These are phyloP conservation scores for Melanotaenia pygmaea DNA, from an alignment of 2,797 vertebrate species.

Conservation along the genomic window DNA sequence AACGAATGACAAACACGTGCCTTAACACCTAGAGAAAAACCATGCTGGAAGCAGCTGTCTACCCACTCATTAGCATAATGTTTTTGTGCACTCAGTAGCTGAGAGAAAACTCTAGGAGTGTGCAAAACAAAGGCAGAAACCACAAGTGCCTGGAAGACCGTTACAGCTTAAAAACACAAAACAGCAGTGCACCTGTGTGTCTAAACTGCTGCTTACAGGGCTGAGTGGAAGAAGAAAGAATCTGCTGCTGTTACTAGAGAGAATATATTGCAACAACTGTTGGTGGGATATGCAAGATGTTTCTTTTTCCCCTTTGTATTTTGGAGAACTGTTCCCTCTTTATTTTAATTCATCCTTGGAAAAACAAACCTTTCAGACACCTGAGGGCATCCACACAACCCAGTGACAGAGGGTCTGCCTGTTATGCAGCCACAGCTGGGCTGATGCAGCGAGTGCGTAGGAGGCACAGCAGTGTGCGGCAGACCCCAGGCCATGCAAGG, in stretches of 20 bases:
- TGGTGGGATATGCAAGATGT: conserved; percentile 54
- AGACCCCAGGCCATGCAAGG: conserved; percentile 72
- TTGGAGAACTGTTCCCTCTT: conserved; percentile 34
- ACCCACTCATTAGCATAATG: conserved; percentile 79
- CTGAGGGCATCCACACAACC: conserved; percentile 59
- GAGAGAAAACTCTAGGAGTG: conserved; percentile 69
- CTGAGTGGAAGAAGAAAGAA: conserved; percentile 62
- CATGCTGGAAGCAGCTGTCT: conserved; percentile 79
- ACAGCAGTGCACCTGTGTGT: conserved; percentile 82
- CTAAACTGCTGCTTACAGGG: conserved; percentile 71
- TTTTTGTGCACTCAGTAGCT: conserved; percentile 74
- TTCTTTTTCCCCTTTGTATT: conserved; percentile 20
- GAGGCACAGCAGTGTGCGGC: conserved; percentile 63
- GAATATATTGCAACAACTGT: conserved; percentile 63
- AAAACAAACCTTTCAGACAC: conserved; percentile 63
- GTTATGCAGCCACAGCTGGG: conserved; percentile 59
- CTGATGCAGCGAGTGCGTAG: conserved; percentile 54
- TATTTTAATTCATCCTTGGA: conserved; percentile 50
- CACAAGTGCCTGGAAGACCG: conserved; percentile 82
- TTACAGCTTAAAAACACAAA: conserved; percentile 80
- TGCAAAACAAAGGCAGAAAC: conserved; percentile 83
- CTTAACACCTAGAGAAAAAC: conserved; percentile 52
- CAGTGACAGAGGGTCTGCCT: conserved; percentile 45
- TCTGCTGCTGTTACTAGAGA: conserved; percentile 54
- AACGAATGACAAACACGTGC: conserved; percentile 49